Evolutionary conservation across 1,140 invertebrate species (phyloP), one percentile per base, ranked within the genome.

Genomic region (Samia ricini): DNA sequence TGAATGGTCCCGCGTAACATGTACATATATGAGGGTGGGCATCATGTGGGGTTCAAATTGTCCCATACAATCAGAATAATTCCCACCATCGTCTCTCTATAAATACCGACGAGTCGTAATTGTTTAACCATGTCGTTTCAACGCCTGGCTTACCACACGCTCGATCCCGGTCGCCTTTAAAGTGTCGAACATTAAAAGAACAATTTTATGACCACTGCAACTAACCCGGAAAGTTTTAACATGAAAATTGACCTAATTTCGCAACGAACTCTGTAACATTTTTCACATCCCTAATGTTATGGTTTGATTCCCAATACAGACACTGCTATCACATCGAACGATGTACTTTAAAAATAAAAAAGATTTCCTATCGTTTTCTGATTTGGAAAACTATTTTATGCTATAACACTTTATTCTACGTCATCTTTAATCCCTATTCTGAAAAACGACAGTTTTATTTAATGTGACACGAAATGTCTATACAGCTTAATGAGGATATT

Each of bases 1-100:
- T 73, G 61, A 81, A 84, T 78, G 71, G 77, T 6, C 60, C 55
- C 71, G n/a, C n/a, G 64, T 69, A 74, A 72, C 72, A 82, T 79
- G 73, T 82, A 83, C 63, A 88, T 86, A 15, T 10, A 52, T 51
- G 49, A 21, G 85, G 82, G 83, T 77, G 80, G 24, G 61, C 68
- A 42, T 42, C 15, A 70, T 70, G 66, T 64, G 73, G 68, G 77
- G 76, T 56, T 26, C 55, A 19, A 52, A 56, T 56, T 56, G 55
- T 85, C 79, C 78, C 76, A 76, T 77, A 66, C 69, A 62, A 54
- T 63, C 52, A 48, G 68, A 66, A 60, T 74, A 76, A 74, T 71
- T 71, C 71, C 69, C 73, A 71, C 69, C 49, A 55, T 59, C 20
- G 12, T 18, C 58, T 67, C 67, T 59, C 59, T 69, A 72, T 61